A percentile compares a stretch with the other conserved stretches of the same genome.
phyloP scores from a whole-genome alignment of 2,888 invertebrate species.

The Gari tellinella region DNA sequence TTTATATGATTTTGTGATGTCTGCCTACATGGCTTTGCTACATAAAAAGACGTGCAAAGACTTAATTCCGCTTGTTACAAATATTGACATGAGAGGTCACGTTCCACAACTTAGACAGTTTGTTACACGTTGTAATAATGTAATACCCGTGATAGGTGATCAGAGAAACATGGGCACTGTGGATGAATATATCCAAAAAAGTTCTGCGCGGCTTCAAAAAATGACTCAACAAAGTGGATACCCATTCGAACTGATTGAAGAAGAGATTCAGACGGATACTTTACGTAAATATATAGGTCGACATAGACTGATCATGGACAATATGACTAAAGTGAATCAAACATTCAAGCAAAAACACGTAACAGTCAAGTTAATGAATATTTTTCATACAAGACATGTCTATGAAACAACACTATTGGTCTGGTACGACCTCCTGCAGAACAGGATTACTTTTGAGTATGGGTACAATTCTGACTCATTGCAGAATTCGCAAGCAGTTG shows the following conservation, averaged over 20 bases:
- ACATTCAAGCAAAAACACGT: too few relatives aligned
- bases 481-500: too few relatives aligned
- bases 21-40: conserved; percentile 10
- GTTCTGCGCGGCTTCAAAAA: background rate
- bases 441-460: too few relatives aligned
- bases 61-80: background rate
- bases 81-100: conserved; percentile 14
- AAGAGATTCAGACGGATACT: background rate
- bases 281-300: background rate
- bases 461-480: too few relatives aligned
- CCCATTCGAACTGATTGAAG: background rate
- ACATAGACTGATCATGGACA: conserved; percentile 10
- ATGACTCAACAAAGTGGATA: conserved; percentile 10
- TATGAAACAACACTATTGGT: too few relatives aligned
- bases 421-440: too few relatives aligned
- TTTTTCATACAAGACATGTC: too few relatives aligned
- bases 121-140: conserved; percentile 9
- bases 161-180: background rate
- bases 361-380: too few relatives aligned
- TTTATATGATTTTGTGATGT: conserved; percentile 13
- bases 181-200: background rate
- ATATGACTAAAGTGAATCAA: conserved; percentile 5
- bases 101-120: conserved; percentile 2
- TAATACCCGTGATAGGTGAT: conserved; percentile 4
- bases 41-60: background rate